A percentile compares a stretch with the other conserved stretches of the same genome.
Conservation (phyloP, 2,797 vertebrate genomes). For the Chrysocyon brachyurus region DNA sequence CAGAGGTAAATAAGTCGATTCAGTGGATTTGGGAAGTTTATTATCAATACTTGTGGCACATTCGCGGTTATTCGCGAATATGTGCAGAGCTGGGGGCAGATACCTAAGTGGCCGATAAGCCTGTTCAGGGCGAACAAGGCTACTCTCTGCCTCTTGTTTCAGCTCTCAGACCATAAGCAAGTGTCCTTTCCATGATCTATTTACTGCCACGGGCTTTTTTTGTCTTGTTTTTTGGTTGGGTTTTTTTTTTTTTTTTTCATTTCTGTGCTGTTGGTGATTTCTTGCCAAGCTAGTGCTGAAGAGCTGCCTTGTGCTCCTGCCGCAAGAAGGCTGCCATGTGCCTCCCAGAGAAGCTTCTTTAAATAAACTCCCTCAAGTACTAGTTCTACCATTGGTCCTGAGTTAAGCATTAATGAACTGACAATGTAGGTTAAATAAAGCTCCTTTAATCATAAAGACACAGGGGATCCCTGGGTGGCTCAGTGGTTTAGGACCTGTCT, state of each 20-base stretch:
- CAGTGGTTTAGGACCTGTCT: too few species aligned
- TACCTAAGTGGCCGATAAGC: accelerated
- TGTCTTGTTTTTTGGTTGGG: background rate
- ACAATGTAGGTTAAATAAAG: background rate
- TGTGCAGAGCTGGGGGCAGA: accelerated
- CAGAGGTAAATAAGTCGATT: too few species aligned
- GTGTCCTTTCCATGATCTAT: background rate
- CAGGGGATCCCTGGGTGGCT: too few species aligned
- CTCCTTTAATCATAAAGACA: background rate
- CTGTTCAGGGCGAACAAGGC: background rate
- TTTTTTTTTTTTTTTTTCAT: background rate
- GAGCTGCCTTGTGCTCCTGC: too few species aligned
- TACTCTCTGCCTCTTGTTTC: background rate
- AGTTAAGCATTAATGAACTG: background rate
- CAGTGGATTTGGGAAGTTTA: background rate
- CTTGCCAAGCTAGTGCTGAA: background rate
- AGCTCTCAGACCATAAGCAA: background rate
- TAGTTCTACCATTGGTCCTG: background rate
- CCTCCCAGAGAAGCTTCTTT: background rate
- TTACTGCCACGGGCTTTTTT: background rate
- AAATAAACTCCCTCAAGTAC: background rate
- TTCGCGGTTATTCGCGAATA: too few species aligned
- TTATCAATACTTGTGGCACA: background rate
- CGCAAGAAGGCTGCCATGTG: background rate
- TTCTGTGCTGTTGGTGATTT: background rate